These are phyloP conservation scores for Tragopan temminckii DNA, from an alignment of 2,797 vertebrate genomes.

Conservation along the genomic window DNA sequence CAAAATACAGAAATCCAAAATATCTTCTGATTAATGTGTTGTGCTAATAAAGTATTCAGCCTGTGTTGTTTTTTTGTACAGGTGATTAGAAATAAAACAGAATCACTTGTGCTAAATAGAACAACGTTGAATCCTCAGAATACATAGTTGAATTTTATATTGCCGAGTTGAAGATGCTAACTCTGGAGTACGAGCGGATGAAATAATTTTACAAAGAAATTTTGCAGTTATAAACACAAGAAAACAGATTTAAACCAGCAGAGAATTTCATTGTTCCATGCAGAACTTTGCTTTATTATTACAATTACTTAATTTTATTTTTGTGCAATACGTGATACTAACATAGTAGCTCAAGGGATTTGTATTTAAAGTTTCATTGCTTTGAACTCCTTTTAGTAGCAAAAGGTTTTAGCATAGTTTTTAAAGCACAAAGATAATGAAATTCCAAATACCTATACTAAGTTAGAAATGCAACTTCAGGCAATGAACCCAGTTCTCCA, in stretches of 20 bases:
- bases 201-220: not conserved
- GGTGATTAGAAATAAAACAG: not conserved
- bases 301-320: slow-evolving; percentile 22
- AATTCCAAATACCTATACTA: slow-evolving; percentile 19
- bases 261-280: slow-evolving; percentile 12
- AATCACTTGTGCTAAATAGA: not conserved
- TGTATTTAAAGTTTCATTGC: slow-evolving; percentile 51
- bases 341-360: slow-evolving; percentile 19
- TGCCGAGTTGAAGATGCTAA: slow-evolving; percentile 4
- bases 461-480: slow-evolving; percentile 10
- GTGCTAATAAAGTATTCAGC: not conserved
- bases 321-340: not conserved
- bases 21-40: not conserved
- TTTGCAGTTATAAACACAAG: not conserved
- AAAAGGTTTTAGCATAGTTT: slow-evolving; percentile 13
- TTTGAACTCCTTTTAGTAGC: slow-evolving; percentile 57
- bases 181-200: not conserved
- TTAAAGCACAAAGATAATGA: slow-evolving; percentile 29
- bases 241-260: slow-evolving; percentile 26
- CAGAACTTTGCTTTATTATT: not conserved
- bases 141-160: not conserved
- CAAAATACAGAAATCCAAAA: not conserved
- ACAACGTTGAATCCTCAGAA: not conserved
- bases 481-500: not conserved
- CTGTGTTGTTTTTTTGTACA: not conserved